These are phyloP conservation scores for Macquaria australasica DNA, from an alignment of 2,113 vertebrate species.

Conservation along the genomic window DNA sequence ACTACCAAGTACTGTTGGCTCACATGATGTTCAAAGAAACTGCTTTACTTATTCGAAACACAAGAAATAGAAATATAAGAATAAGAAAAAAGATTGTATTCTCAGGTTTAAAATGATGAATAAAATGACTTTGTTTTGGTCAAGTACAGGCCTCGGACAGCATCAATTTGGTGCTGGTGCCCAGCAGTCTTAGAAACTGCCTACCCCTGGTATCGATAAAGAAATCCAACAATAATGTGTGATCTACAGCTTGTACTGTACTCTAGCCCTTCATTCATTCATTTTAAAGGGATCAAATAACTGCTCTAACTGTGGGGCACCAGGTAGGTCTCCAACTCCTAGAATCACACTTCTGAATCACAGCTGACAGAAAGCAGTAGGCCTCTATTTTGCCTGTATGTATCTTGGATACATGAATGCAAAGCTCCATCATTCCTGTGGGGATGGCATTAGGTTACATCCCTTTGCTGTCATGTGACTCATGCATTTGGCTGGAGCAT, in stretches of 20 bases:
- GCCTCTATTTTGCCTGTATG: slow-evolving; percentile 35
- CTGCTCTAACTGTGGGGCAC: not conserved
- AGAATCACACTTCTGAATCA: slow-evolving; percentile 42
- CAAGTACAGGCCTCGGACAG: slow-evolving; percentile 2
- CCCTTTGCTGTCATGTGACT: slow-evolving; percentile 33
- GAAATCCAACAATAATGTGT: too few species aligned
- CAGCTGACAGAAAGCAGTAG: slow-evolving; percentile 31
- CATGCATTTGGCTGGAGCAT: slow-evolving; percentile 8
- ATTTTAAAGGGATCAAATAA: slow-evolving; percentile 3
- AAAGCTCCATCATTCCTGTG: slow-evolving; percentile 31
- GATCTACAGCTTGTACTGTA: not conserved
- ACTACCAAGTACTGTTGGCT: not conserved
- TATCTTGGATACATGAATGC: slow-evolving; percentile 16
- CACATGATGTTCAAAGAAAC: not conserved
- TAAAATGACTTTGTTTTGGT: slow-evolving; percentile 4
- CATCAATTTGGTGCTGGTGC: slow-evolving; percentile 2
- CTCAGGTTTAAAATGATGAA: not conserved
- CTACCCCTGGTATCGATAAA: not conserved
- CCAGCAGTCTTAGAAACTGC: not conserved
- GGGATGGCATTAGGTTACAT: slow-evolving; percentile 35
- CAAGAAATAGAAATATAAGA: not conserved
- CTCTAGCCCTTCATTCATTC: not conserved
- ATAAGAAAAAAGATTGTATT: not conserved
- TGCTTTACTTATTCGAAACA: not conserved
- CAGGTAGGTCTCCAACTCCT: slow-evolving; percentile 12